Conservation (phyloP, 2,113 vertebrate genomes). For the Lathamus discolor region DNA sequence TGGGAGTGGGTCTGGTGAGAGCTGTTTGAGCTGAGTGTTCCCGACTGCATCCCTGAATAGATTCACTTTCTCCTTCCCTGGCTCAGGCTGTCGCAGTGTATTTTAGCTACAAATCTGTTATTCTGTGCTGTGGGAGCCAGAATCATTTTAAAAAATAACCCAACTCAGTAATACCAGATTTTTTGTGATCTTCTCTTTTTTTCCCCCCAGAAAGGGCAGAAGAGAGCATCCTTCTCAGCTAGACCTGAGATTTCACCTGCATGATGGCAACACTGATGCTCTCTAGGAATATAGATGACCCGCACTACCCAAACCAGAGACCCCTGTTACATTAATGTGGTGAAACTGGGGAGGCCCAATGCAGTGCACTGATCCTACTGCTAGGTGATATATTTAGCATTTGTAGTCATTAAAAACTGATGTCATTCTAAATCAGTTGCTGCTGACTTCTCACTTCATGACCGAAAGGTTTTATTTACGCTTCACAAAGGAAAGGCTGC, state of each 20-base stretch:
- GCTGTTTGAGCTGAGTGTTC: neutral
- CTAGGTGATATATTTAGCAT: neutral
- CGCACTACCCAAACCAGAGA: neutral
- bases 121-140: neutral
- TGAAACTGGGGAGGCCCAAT: neutral
- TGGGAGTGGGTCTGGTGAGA: neutral
- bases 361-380: neutral
- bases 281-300: neutral
- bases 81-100: neutral
- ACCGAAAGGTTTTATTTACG: neutral
- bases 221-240: neutral
- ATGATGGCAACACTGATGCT: fast-evolving
- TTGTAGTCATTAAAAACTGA: neutral
- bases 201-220: fast-evolving
- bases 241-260: neutral
- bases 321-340: fast-evolving
- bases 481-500: neutral
- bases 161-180: neutral
- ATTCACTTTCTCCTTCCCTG: neutral
- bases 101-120: slow-evolving; percentile 9
- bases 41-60: neutral
- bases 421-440: neutral
- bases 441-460: neutral
- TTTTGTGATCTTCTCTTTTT: neutral
- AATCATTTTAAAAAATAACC: neutral